These are phyloP conservation scores for Zonotrichia albicollis DNA, from an alignment of 2,797 vertebrate species.

Conservation along the genomic window DNA sequence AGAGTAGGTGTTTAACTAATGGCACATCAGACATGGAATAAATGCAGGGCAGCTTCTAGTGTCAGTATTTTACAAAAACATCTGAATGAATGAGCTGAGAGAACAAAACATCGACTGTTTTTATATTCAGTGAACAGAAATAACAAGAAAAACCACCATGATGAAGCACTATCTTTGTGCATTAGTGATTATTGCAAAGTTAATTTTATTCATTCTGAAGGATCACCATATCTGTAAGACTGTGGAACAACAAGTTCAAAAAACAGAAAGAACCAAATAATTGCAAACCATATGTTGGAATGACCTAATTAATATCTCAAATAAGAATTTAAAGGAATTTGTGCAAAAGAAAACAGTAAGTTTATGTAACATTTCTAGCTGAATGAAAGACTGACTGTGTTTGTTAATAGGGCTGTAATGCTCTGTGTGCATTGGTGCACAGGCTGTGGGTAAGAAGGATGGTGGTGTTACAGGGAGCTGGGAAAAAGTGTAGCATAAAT, in stretches of 20 bases:
- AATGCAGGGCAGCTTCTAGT: slow-evolving; percentile 18
- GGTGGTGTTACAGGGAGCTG: background rate
- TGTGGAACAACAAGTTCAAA: background rate
- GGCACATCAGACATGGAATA: background rate
- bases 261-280: background rate
- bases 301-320: background rate
- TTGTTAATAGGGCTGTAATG: background rate
- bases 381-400: background rate
- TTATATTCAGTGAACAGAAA: slow-evolving; percentile 23
- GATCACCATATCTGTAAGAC: fast-evolving
- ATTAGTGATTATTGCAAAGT: background rate
- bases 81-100: slow-evolving; percentile 21
- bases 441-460: background rate
- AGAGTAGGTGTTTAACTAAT: slow-evolving; percentile 45
- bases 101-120: background rate
- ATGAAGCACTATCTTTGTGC: background rate
- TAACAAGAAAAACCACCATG: background rate
- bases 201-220: background rate
- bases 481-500: background rate
- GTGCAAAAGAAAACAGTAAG: background rate
- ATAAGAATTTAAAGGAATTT: background rate
- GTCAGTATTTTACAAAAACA: slow-evolving; percentile 22
- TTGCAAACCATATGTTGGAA: background rate
- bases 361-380: background rate
- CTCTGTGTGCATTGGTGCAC: background rate